These are phyloP conservation scores for Pontoporia blainvillei DNA, from an alignment of 2,113 vertebrate genomes.

Conservation along the genomic window DNA sequence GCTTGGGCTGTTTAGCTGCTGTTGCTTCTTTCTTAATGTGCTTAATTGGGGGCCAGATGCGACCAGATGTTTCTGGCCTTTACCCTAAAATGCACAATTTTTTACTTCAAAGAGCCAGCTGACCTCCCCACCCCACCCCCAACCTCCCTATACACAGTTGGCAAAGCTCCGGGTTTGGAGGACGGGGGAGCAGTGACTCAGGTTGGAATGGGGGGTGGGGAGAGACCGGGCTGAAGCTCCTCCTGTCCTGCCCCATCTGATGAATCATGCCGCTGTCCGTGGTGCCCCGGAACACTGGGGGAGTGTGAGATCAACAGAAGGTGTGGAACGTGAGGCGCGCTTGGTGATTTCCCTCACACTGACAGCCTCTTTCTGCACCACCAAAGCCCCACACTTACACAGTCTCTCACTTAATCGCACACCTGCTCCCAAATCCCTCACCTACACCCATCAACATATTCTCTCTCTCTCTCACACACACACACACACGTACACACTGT, in stretches of 20 bases:
- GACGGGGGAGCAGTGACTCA: background rate
- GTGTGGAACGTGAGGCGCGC: background rate
- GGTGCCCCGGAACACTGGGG: background rate
- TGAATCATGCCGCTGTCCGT: background rate
- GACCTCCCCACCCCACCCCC: background rate
- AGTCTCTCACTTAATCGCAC: background rate
- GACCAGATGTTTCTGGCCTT: conserved; percentile 50
- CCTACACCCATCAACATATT: background rate
- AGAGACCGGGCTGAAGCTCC: background rate
- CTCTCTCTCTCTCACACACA: background rate
- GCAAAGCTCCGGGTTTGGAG: background rate
- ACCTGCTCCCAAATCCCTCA: background rate
- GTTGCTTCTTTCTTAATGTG: conserved; percentile 50
- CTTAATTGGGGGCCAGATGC: conserved; percentile 57
- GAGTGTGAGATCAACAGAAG: background rate
- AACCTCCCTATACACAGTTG: background rate
- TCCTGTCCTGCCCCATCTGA: fast-evolving
- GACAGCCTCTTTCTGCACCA: background rate
- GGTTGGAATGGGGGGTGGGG: background rate
- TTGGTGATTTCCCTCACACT: background rate
- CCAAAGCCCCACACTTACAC: background rate
- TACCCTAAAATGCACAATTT: conserved; percentile 58
- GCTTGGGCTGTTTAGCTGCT: conserved; percentile 64
- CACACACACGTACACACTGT: background rate
- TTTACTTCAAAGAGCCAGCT: conserved; percentile 69